Percentiles rank a stretch among this genome's conserved stretches.
Conservation (phyloP, 2,797 vertebrate species). For the Hemibagrus guttatus region DNA sequence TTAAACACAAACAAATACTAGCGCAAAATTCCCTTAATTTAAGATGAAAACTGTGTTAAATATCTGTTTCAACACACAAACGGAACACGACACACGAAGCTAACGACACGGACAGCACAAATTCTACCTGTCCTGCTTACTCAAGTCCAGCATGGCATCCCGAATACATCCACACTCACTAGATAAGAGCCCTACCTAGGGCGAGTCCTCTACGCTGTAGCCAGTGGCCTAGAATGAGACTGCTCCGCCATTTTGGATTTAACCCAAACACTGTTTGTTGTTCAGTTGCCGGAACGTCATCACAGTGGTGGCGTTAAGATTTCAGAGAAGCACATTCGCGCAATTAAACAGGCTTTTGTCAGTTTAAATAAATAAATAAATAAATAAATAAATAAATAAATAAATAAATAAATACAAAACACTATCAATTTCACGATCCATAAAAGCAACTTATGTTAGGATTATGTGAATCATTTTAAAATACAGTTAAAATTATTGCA, state of each 20-base stretch:
- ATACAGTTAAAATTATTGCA: background rate
- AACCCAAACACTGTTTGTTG: constrained; percentile 78
- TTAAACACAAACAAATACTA: background rate
- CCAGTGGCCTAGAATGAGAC: background rate
- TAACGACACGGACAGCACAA: constrained; percentile 23
- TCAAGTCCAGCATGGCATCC: constrained; percentile 55
- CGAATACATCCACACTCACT: background rate
- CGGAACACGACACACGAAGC: constrained; percentile 23
- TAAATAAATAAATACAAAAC: background rate
- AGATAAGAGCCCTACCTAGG: background rate
- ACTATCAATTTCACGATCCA: too few relatives aligned
- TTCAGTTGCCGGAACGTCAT: constrained; percentile 75
- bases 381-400: too few relatives aligned
- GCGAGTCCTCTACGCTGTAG: fast-evolving
- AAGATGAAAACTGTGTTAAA: background rate
- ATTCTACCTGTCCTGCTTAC: constrained; percentile 67
- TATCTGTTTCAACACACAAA: background rate
- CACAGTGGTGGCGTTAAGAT: constrained; percentile 46
- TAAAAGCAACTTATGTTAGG: background rate
- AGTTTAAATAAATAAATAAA: too few relatives aligned
- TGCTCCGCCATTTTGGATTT: background rate
- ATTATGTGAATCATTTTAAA: background rate
- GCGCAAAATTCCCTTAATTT: background rate
- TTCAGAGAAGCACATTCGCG: constrained; percentile 51
- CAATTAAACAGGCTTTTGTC: background rate